A percentile compares a stretch with the other conserved stretches of the same genome.
phyloP scores from a whole-genome alignment of 2,888 invertebrate genomes.

The Macrophya annulata region DNA sequence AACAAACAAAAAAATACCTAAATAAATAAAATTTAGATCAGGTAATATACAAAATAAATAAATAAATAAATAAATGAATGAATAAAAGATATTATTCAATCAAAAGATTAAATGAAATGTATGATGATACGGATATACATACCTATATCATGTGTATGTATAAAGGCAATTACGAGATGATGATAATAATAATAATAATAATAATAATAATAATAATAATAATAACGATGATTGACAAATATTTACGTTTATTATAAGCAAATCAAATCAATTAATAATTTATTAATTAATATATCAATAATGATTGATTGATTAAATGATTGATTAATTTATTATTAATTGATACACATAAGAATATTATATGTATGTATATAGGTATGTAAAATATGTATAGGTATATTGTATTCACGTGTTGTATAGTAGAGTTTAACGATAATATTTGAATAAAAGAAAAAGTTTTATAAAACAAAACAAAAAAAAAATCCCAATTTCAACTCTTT shows the following conservation, averaged over 20 bases:
- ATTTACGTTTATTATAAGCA: not conserved
- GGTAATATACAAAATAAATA: not conserved
- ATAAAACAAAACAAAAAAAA: slow-evolving; percentile 44
- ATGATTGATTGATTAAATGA: too few relatives aligned
- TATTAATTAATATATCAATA: slow-evolving; percentile 66
- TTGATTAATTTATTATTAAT: slow-evolving; percentile 49
- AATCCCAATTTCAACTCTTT: not conserved
- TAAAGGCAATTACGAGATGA: not conserved
- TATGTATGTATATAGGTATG: slow-evolving; percentile 62
- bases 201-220: not conserved
- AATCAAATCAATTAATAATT: not conserved
- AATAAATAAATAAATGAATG: not conserved
- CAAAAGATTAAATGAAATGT: not conserved
- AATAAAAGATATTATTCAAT: not conserved
- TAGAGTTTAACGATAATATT: slow-evolving; percentile 10
- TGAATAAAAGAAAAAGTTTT: not conserved
- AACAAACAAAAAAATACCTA: slow-evolving; percentile 62
- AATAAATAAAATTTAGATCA: not conserved
- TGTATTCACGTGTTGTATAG: too few relatives aligned
- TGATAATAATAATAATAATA: not conserved
- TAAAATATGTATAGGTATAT: slow-evolving; percentile 67
- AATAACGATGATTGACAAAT: not conserved
- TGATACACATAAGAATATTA: too few relatives aligned
- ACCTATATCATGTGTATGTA: too few relatives aligned
- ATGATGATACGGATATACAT: too few relatives aligned